Percentiles rank a stretch among this genome's conserved stretches.
phyloP scores from a whole-genome alignment of 2,113 vertebrate species.

The Lepus americanus region DNA sequence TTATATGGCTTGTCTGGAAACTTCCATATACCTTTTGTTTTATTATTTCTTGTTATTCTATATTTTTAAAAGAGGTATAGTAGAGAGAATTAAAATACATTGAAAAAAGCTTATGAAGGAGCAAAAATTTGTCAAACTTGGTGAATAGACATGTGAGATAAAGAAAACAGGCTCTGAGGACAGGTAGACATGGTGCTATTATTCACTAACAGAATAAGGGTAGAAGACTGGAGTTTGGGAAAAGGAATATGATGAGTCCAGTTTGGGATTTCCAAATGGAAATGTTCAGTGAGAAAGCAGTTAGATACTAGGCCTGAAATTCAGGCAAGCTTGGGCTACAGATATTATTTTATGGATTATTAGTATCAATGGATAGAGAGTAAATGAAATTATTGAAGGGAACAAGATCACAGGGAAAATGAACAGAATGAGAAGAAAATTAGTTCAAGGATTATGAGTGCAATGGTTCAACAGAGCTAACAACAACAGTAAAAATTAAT shows the following conservation, averaged over 20 bases:
- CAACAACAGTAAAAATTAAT: neutral
- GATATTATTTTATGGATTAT: neutral
- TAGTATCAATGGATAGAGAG: neutral
- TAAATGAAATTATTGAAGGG: neutral
- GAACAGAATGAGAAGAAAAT: constrained; percentile 1
- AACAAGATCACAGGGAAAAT: neutral
- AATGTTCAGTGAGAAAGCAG: neutral
- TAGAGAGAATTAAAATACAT: neutral
- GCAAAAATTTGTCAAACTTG: neutral
- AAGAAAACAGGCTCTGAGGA: neutral
- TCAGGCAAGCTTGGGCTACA: neutral
- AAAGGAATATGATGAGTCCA: neutral
- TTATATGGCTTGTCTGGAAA: too few species aligned
- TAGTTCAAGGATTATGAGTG: neutral
- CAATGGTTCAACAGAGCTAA: neutral
- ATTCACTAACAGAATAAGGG: neutral
- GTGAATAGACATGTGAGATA: neutral
- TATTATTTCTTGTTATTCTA: too few species aligned
- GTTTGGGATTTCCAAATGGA: neutral
- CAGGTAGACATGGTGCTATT: neutral
- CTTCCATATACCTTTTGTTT: too few species aligned
- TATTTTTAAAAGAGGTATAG: neutral
- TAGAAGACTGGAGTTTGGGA: neutral
- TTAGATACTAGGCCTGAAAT: neutral
- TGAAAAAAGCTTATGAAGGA: neutral